Conservation (phyloP, 2,797 vertebrate species). For the Toxotes lorentzi region DNA sequence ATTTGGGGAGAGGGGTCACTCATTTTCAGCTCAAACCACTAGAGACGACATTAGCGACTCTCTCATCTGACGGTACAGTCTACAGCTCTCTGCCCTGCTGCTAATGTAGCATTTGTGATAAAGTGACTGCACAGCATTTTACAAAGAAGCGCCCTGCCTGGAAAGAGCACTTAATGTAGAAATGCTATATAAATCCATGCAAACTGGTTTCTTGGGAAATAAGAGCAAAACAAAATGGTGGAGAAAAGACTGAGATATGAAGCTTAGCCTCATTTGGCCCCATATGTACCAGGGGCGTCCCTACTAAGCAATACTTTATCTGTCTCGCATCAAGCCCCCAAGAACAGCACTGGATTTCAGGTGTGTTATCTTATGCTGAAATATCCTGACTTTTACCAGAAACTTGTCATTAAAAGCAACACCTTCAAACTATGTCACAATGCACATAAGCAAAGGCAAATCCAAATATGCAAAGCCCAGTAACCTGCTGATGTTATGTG, state of each 20-base stretch:
- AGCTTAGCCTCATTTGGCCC: not conserved
- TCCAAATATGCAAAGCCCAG: not conserved
- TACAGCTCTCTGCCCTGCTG: conserved; percentile 32
- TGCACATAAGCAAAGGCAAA: not conserved
- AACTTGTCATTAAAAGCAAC: not conserved
- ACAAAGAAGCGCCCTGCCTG: conserved; percentile 26
- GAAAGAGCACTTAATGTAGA: conserved; percentile 39
- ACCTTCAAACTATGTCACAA: conserved; percentile 1
- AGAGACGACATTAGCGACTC: conserved; percentile 44
- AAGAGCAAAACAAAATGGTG: conserved; percentile 26
- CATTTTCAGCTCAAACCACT: conserved; percentile 62
- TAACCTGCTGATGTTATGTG: conserved; percentile 13
- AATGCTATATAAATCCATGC: conserved; percentile 31
- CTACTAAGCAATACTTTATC: too few species aligned
- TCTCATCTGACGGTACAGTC: conserved; percentile 36
- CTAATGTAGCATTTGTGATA: conserved; percentile 35
- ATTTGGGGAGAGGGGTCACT: conserved; percentile 74
- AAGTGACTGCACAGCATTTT: conserved; percentile 23
- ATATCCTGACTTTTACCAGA: not conserved
- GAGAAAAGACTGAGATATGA: conserved; percentile 4
- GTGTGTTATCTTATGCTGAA: too few species aligned
- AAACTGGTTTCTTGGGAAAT: conserved; percentile 32
- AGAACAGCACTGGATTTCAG: not conserved
- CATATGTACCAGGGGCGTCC: not conserved
- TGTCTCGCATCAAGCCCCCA: not conserved